Evolutionary conservation across 1,140 invertebrate genomes (phyloP), one percentile per base, ranked within the genome.

Genomic region (Tenebrio molitor): DNA sequence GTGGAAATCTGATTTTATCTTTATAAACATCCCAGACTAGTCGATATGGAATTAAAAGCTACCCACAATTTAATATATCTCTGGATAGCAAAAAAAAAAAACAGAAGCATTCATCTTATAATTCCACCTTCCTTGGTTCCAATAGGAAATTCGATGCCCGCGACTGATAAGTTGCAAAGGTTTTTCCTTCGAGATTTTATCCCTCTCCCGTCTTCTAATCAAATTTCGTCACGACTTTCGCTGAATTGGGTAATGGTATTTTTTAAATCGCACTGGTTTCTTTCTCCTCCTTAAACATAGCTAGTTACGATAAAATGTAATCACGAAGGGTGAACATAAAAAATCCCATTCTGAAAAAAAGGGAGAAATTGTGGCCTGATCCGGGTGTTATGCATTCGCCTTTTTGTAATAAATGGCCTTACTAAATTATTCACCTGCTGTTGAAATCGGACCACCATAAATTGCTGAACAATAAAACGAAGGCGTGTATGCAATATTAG

Each of bases 241-340:
- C 50, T 58, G 50, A 58, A 58, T 58, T 58, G 50, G 50, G 50
- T 58, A 58, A 58, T 58, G 50, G 50, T 58, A 58, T 58, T 58
- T 58, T 58, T 58, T 58, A 58, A 58, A 58, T 58, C 50, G 21
- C 50, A 29, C 50, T 58, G 50, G 50, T 58, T 58, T 58, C 50
- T 58, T 58, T 58, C 50, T 58, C 50, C 50, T 58, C 8, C 50
- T 58, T 58, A 29, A 58, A 58, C 50, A 58, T 58, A 29, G 50
- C 50, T 58, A 58, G 25, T 58, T 34, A 58, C 50, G 50, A 33
- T 33, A 33, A 58, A 58, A 58, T 58, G 50, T 58, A 58, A 58
- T 58, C 50, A 58, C 25, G 50, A 8, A 58, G 50, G 50, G 23
- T 58, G 50, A 58, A 39, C 36, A 12, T 58, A 29, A 58, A 29